A percentile compares a stretch with the other conserved stretches of the same genome.
These are phyloP conservation scores for Metalampra italica DNA, from an alignment of 2,888 invertebrate genomes.

Conservation along the genomic window DNA sequence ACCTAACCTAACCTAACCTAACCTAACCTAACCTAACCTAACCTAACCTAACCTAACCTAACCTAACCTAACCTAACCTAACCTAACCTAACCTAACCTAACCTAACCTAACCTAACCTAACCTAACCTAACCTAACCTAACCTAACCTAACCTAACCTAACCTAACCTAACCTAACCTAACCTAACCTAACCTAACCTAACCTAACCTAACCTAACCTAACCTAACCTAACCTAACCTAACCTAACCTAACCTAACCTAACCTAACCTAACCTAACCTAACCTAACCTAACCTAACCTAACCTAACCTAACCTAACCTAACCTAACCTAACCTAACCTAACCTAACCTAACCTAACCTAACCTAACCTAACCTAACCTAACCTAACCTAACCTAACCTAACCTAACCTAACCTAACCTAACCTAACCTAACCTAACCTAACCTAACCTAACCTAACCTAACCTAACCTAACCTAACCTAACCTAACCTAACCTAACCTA, in stretches of 20 bases:
- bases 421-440: slow-evolving; percentile 12
- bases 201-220: slow-evolving; percentile 8
- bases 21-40: too few species aligned
- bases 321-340: slow-evolving; percentile 14
- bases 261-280: slow-evolving; percentile 13
- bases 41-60: too few species aligned
- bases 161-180: too few species aligned
- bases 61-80: too few species aligned
- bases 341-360: slow-evolving; percentile 15
- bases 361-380: slow-evolving; percentile 6
- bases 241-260: slow-evolving; percentile 10
- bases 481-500: slow-evolving; percentile 13
- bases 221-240: slow-evolving; percentile 10
- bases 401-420: slow-evolving; percentile 12
- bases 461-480: slow-evolving; percentile 13
- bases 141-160: too few species aligned
- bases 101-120: too few species aligned
- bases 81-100: too few species aligned
- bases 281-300: slow-evolving; percentile 15
- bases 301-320: slow-evolving; percentile 15
- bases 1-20: too few species aligned
- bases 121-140: too few species aligned
- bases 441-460: slow-evolving; percentile 13
- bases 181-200: too few species aligned
- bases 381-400: slow-evolving; percentile 14